Evolutionary conservation across 1,140 invertebrate genomes (phyloP), one percentile per base, ranked within the genome.

Genomic region (Philotrypesis tridentata): DNA sequence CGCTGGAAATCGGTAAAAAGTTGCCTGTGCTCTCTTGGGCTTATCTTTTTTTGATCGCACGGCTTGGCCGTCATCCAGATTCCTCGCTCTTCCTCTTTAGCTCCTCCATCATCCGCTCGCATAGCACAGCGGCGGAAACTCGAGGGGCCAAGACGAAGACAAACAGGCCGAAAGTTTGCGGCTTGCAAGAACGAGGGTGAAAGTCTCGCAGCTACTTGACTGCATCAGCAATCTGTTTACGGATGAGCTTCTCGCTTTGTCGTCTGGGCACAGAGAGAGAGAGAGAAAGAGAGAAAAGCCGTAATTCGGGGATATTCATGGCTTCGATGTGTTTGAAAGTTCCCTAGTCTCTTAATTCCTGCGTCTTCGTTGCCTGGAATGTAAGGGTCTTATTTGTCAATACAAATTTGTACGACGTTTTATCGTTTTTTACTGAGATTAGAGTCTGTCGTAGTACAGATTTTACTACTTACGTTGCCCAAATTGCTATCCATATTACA

Each of bases 31-130:
- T 25, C 63, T 65, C 63, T 25, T 8, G 55, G 31, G 65, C 48
- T 65, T 25, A 29, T 73, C 70, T 80, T 73, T 80, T 79, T 73
- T 73, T 60, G 71, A 73, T 80, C 37, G n/a, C 21, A 21, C 25
- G 7, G 29, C 55, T 80, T 80, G 78, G 60, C 78, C 6, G 27
- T 31, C 70, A 65, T 63, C 78, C 78, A 80, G 55, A 80, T 72
- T 61, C 29, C 63, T 27, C 21, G 68, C 29, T 60, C 17, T 61
- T 61, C 31, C 65, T 60, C 25, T 70, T 2, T 78, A 55, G 61
- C 14, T 65, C 17, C 23, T 63, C 60, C n/a, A 43, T 71, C 23
- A 55, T 65, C 27, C 63, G 27, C 29, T 29, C 27, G 67, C 67
- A 68, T 31, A 23, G 68, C 65, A 68, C 29, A 68, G 29, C 33